These are phyloP conservation scores for Trichogramma dendrolimi DNA, from an alignment of 2,888 invertebrate genomes.

Conservation along the genomic window DNA sequence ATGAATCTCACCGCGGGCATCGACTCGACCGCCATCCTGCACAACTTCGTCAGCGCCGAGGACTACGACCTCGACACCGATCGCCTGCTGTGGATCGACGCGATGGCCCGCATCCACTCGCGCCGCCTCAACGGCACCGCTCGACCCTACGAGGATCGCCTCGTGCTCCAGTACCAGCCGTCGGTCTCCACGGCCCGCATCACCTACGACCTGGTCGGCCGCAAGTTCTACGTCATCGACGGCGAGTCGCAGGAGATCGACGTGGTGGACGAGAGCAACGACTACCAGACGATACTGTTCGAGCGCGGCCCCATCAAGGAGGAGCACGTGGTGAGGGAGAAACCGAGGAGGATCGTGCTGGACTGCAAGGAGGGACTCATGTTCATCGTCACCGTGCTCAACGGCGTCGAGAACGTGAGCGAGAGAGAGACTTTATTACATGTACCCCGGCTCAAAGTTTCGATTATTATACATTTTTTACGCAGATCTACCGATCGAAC, in stretches of 20 bases:
- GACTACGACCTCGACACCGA: neutral
- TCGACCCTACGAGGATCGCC: too few species aligned
- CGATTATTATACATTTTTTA: neutral
- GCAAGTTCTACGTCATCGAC: conserved; percentile 1
- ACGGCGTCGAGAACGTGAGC: neutral
- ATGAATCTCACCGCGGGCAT: neutral
- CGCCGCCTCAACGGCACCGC: neutral
- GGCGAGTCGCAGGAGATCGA: neutral
- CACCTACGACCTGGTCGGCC: neutral
- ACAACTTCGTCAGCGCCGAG: neutral
- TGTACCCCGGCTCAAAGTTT: too few species aligned
- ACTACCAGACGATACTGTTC: neutral
- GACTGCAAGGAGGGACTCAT: conserved; percentile 1
- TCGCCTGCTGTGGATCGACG: neutral
- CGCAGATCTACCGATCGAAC: conserved; percentile 8
- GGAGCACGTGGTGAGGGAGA: neutral
- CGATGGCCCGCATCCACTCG: neutral
- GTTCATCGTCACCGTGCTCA: conserved; percentile 9
- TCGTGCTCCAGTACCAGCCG: neutral
- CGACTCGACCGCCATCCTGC: neutral
- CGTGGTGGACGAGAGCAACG: neutral
- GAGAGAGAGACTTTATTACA: too few species aligned
- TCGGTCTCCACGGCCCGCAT: neutral
- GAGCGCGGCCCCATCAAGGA: neutral
- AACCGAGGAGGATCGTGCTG: neutral